Conservation (phyloP, 2,888 invertebrate species). For the Drosophila macrospina region DNA sequence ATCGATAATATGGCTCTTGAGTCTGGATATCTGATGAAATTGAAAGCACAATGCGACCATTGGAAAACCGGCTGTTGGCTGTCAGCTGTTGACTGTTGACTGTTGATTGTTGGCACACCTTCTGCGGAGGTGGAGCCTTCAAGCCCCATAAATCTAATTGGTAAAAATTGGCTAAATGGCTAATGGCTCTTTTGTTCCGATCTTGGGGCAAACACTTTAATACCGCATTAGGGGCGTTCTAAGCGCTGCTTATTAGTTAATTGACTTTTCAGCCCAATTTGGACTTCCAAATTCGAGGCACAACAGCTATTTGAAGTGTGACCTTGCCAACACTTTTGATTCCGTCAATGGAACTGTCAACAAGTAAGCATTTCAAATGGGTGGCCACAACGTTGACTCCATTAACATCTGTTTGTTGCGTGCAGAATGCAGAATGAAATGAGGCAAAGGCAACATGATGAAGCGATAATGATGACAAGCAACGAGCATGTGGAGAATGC, state of each 20-base stretch:
- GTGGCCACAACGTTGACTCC: conserved; percentile 37
- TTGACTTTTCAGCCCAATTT: conserved; percentile 39
- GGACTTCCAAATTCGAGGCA: conserved; percentile 36
- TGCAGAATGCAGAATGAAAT: conserved; percentile 54
- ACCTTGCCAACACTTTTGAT: conserved; percentile 60
- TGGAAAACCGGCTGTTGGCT: conserved; percentile 27
- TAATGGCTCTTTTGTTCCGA: conserved; percentile 60
- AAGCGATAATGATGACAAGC: conserved; percentile 47
- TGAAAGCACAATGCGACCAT: conserved; percentile 61
- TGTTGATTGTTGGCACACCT: conserved; percentile 58
- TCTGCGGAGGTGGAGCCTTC: conserved; percentile 75
- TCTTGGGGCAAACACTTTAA: conserved; percentile 42
- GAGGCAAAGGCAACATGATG: conserved; percentile 42
- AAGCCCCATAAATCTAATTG: conserved; percentile 57
- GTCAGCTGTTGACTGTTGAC: conserved; percentile 10
- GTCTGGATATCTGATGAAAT: conserved; percentile 56
- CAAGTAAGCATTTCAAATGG: conserved; percentile 21
- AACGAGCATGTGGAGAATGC: conserved; percentile 33
- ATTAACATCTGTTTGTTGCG: conserved; percentile 57
- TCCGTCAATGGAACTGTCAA: conserved; percentile 65
- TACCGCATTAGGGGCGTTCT: conserved; percentile 55
- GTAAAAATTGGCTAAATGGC: conserved; percentile 42
- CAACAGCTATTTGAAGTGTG: conserved; percentile 38
- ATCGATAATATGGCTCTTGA: conserved; percentile 43
- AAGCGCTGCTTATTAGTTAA: conserved; percentile 53